Conservation (phyloP, 1,140 invertebrate species). For the Drosophila trapezifrons region DNA sequence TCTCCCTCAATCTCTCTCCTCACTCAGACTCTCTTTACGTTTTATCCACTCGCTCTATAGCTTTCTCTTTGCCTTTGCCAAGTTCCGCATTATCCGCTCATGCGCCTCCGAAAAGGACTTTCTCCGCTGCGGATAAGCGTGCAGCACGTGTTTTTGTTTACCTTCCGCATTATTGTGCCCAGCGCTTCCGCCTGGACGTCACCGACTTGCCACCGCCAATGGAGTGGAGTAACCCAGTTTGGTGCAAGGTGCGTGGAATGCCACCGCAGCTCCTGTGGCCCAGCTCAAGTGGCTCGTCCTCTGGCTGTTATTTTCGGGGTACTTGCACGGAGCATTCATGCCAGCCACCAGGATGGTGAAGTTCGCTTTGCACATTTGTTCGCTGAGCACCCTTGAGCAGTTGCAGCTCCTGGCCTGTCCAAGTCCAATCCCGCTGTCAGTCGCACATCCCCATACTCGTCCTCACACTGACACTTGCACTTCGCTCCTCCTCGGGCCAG, state of each 20-base stretch:
- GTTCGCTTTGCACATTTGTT: conserved; percentile 76
- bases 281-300: conserved; percentile 55
- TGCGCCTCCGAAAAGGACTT: conserved; percentile 27
- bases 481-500: background rate
- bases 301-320: conserved; percentile 70
- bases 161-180: conserved; percentile 69
- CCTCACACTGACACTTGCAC: conserved; percentile 24
- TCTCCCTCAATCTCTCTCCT: background rate
- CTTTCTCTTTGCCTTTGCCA: background rate
- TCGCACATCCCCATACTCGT: conserved; percentile 1
- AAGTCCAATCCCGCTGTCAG: conserved; percentile 31
- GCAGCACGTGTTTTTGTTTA: conserved; percentile 80
- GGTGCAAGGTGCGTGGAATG: conserved; percentile 67
- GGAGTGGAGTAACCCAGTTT: conserved; percentile 63
- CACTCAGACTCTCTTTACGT: background rate
- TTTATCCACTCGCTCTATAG: conserved; percentile 32
- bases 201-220: conserved; percentile 18
- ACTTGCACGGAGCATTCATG: conserved; percentile 64
- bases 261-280: conserved; percentile 33
- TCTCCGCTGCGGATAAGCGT: conserved; percentile 54
- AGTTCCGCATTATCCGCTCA: conserved; percentile 52
- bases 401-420: conserved; percentile 40
- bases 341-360: conserved; percentile 55
- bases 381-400: conserved; percentile 67
- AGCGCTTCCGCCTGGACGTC: conserved; percentile 46